Conservation (phyloP, 2,113 vertebrate species). For the Tragelaphus scriptus region DNA sequence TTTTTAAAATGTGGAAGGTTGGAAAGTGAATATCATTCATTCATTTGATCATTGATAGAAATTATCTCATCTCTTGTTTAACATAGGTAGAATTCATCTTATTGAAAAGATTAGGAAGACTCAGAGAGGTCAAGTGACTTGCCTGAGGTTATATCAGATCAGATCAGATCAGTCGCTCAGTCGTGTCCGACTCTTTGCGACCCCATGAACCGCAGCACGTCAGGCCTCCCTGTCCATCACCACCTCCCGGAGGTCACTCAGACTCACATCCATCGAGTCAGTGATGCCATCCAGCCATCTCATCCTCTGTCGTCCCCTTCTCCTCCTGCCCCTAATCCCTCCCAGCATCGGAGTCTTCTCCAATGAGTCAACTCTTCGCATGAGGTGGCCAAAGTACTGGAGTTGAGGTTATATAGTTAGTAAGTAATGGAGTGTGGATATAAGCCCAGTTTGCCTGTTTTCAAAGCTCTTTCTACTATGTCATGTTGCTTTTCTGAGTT, state of each 20-base stretch:
- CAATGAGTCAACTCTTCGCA: no score
- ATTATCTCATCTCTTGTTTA: neutral
- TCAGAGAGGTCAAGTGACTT: neutral
- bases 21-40: neutral
- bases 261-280: no score
- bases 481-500: neutral
- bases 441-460: neutral
- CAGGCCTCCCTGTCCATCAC: no score
- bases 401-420: neutral
- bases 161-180: no score
- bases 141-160: neutral
- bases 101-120: neutral
- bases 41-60: neutral
- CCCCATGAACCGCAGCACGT: no score
- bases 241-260: no score
- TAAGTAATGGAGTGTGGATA: neutral
- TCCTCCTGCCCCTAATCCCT: no score
- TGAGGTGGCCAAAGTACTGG: no score
- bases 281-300: no score
- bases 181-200: no score
- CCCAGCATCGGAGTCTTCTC: no score
- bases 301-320: no score
- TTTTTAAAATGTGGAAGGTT: constrained; percentile 7
- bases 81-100: neutral
- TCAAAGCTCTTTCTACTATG: neutral